Percentiles rank a stretch among this genome's conserved stretches.
phyloP scores from a whole-genome alignment of 2,113 vertebrate genomes.

The Desmodus rotundus region DNA sequence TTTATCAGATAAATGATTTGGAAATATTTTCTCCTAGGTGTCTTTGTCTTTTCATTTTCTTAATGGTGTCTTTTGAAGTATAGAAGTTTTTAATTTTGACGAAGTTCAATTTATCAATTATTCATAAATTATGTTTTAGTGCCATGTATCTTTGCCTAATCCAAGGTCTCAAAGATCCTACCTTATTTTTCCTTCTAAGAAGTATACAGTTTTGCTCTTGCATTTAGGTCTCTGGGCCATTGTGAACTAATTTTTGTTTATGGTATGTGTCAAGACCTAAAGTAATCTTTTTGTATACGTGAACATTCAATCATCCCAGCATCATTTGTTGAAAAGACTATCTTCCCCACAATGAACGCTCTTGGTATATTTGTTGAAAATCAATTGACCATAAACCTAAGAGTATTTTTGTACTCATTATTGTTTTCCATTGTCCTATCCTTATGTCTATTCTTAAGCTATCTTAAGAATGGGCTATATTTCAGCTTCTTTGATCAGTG shows the following conservation, averaged over 20 bases:
- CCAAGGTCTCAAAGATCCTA: background rate
- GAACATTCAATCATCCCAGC: background rate
- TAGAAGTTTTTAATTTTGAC: background rate
- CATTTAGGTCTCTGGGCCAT: background rate
- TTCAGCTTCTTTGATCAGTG: background rate
- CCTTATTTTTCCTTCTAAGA: background rate
- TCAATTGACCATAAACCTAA: background rate
- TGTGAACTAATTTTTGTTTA: background rate
- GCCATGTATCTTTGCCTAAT: background rate
- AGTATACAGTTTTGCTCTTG: background rate
- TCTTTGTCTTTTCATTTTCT: background rate
- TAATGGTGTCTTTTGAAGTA: background rate
- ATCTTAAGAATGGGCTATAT: background rate
- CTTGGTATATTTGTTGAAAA: background rate
- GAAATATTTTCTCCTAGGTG: background rate
- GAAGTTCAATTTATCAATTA: background rate
- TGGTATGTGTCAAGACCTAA: background rate
- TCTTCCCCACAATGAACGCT: background rate
- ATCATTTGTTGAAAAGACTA: background rate
- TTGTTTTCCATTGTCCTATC: background rate
- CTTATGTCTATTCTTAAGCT: background rate
- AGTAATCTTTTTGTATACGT: background rate
- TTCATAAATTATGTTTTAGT: background rate
- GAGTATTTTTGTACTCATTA: background rate
- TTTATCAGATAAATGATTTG: background rate